Percentiles rank a stretch among this genome's conserved stretches.
Conservation (phyloP, 2,797 vertebrate species). For the Neosilurus mollespiculum region DNA sequence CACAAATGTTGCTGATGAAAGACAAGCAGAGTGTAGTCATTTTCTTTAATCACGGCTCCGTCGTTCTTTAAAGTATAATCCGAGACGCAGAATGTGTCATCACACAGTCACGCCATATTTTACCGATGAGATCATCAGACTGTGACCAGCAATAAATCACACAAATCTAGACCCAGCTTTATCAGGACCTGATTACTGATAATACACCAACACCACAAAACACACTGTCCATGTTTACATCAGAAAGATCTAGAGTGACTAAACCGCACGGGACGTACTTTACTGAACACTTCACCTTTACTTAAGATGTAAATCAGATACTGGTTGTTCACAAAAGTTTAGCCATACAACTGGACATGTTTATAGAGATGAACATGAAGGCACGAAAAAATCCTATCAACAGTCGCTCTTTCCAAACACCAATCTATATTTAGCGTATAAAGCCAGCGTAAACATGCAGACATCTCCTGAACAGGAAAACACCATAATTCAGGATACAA, state of each 20-base stretch:
- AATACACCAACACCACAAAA: neutral
- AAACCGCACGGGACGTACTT: neutral
- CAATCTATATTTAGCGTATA: neutral
- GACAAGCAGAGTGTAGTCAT: neutral
- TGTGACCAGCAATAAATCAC: neutral
- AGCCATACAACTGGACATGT: neutral
- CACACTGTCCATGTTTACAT: neutral
- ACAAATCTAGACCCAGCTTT: neutral
- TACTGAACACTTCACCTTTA: neutral
- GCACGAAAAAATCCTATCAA: neutral
- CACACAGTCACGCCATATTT: too few species aligned
- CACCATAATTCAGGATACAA: conserved; percentile 34
- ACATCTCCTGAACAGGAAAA: conserved; percentile 37
- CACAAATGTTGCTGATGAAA: neutral
- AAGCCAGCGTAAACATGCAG: neutral
- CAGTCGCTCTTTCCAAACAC: neutral
- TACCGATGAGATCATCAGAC: neutral
- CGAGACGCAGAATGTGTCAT: too few species aligned
- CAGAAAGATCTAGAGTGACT: neutral
- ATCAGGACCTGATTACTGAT: neutral
- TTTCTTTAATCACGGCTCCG: neutral
- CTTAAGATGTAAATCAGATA: neutral
- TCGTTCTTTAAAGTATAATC: neutral
- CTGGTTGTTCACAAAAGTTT: neutral
- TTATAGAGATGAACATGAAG: too few species aligned